Conservation (phyloP, 1,140 invertebrate species). For the Pteromalus puparum region DNA sequence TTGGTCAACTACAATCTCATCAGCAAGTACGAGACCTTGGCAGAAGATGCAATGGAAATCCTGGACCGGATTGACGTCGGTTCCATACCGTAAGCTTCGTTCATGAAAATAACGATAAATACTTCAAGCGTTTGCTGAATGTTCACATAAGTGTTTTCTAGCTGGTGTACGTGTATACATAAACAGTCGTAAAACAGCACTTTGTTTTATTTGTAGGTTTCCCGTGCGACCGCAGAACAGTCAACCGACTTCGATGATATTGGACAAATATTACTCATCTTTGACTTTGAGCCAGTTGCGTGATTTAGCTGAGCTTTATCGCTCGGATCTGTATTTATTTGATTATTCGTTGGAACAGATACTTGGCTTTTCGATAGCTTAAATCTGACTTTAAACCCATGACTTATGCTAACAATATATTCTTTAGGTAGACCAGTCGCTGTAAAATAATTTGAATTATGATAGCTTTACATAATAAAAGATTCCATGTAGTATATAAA, state of each 20-base stretch:
- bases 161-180: too few species aligned
- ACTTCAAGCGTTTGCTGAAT: too few species aligned
- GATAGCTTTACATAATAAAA: too few species aligned
- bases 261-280: constrained; percentile 83
- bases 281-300: constrained; percentile 83
- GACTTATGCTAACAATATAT: not conserved
- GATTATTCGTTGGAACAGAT: constrained; percentile 86
- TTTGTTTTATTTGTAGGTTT: constrained; percentile 78
- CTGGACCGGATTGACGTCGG: constrained; percentile 69
- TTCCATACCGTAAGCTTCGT: constrained; percentile 64
- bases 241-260: constrained; percentile 79
- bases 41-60: constrained; percentile 70
- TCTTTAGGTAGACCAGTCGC: too few species aligned
- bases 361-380: constrained; percentile 79
- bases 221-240: constrained; percentile 79
- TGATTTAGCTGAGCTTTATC: constrained; percentile 84
- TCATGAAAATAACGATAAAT: too few species aligned
- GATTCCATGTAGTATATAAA: too few species aligned
- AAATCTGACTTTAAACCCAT: constrained; percentile 14
- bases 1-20: constrained; percentile 91
- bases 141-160: too few species aligned
- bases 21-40: constrained; percentile 81
- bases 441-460: too few species aligned
- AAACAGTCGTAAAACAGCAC: not conserved
- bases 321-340: constrained; percentile 87